phyloP scores from a whole-genome alignment of 2,113 vertebrate species.

The Pandion haliaetus region DNA sequence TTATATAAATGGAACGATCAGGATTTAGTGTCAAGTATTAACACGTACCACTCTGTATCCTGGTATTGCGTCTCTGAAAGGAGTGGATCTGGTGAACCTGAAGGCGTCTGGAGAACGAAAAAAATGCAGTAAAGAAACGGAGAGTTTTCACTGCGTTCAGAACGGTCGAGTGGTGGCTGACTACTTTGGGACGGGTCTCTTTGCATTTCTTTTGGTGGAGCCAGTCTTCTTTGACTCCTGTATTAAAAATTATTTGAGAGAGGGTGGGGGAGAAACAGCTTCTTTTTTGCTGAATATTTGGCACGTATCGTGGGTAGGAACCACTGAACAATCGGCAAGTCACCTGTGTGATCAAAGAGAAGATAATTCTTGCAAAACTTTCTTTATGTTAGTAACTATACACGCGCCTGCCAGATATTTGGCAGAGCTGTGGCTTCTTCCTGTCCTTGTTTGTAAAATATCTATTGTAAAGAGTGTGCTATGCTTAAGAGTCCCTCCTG shows the following conservation, averaged over 20 bases:
- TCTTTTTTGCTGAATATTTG: background rate
- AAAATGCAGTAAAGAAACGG: background rate
- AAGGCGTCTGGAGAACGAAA: background rate
- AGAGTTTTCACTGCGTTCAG: background rate
- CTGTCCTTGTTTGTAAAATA: background rate
- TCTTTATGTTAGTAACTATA: background rate
- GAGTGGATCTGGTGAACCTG: background rate
- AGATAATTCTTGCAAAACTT: background rate
- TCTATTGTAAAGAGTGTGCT: accelerated
- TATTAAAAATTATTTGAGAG: background rate
- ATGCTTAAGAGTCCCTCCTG: background rate
- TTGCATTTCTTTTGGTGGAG: background rate
- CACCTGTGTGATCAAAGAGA: background rate
- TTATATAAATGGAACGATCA: background rate
- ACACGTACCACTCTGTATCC: background rate
- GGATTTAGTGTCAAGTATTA: background rate
- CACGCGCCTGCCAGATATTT: accelerated
- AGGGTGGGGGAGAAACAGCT: background rate
- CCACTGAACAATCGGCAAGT: background rate
- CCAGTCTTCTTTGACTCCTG: background rate
- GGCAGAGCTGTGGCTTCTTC: background rate
- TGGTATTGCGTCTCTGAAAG: background rate
- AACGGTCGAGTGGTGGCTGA: background rate
- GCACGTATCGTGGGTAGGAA: background rate
- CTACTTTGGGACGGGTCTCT: background rate